A percentile compares a stretch with the other conserved stretches of the same genome.
Evolutionary conservation across 2,113 vertebrate genomes (phyloP).

Genomic region (Micronycteris hirsuta): DNA sequence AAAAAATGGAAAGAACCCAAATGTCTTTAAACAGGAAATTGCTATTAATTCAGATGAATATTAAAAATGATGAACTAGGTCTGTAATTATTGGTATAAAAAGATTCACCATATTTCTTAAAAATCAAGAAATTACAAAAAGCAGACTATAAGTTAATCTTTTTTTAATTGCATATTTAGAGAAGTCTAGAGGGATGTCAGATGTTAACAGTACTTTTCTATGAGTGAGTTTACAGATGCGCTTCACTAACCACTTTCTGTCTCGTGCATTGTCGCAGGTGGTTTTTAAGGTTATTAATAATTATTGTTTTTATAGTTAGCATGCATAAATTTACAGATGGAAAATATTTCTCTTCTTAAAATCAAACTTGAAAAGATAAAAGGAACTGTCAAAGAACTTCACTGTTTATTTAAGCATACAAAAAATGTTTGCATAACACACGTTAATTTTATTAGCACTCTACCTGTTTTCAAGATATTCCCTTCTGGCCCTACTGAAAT

Average conservation of each 20-base stretch:
- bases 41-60: background rate
- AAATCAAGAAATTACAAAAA: background rate
- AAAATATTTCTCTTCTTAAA: background rate
- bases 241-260: background rate
- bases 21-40: background rate
- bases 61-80: background rate
- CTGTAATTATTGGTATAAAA: background rate
- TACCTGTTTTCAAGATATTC: background rate
- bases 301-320: background rate
- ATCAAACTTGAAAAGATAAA: background rate
- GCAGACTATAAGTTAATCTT: background rate
- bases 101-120: background rate
- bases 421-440: background rate
- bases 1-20: background rate
- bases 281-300: background rate
- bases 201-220: background rate
- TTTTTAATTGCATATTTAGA: background rate
- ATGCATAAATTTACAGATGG: background rate
- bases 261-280: background rate
- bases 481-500: background rate
- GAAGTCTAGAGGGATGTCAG: background rate
- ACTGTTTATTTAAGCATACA: background rate
- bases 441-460: background rate
- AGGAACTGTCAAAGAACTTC: background rate
- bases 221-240: background rate